phyloP scores from a whole-genome alignment of 2,113 vertebrate genomes.

The Tenebrosternarchus preto region DNA sequence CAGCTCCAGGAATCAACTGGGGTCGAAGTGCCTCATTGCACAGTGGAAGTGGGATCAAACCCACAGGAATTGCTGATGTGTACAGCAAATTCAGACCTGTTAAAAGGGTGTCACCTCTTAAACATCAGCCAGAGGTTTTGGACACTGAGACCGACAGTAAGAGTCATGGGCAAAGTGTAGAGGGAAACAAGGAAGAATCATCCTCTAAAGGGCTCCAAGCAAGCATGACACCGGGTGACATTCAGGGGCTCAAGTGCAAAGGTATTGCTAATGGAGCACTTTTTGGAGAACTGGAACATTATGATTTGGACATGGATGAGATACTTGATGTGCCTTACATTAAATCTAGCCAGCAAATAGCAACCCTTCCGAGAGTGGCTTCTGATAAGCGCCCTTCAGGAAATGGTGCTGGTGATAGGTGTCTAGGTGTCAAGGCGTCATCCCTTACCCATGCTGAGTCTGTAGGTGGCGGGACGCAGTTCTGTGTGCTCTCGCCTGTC shows the following conservation, averaged over 20 bases:
- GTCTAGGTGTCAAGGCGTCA: slow-evolving; percentile 75
- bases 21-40: slow-evolving; percentile 82
- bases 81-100: slow-evolving; percentile 96
- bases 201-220: slow-evolving; percentile 66
- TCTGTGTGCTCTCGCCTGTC: slow-evolving; percentile 88
- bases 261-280: slow-evolving; percentile 63
- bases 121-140: slow-evolving; percentile 90
- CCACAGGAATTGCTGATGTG: slow-evolving; percentile 86
- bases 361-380: slow-evolving; percentile 80
- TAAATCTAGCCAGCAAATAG: slow-evolving; percentile 89
- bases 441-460: slow-evolving; percentile 75
- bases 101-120: slow-evolving; percentile 94
- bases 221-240: slow-evolving; percentile 64
- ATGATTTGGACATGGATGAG: slow-evolving; percentile 98
- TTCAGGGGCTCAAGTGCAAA: slow-evolving; percentile 73
- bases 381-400: slow-evolving; percentile 80
- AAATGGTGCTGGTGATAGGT: slow-evolving; percentile 64
- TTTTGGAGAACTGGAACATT: slow-evolving; percentile 93
- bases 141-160: slow-evolving; percentile 83
- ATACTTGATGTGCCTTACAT: slow-evolving; percentile 98
- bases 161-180: slow-evolving; percentile 75
- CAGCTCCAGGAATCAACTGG: slow-evolving; percentile 90
- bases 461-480: slow-evolving; percentile 70
- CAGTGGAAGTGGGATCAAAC: slow-evolving; percentile 82
- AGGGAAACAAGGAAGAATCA: slow-evolving; percentile 75